A percentile compares a stretch with the other conserved stretches of the same genome.
Conservation (phyloP, 2,888 invertebrate species). For the Orthonevra nobilis region DNA sequence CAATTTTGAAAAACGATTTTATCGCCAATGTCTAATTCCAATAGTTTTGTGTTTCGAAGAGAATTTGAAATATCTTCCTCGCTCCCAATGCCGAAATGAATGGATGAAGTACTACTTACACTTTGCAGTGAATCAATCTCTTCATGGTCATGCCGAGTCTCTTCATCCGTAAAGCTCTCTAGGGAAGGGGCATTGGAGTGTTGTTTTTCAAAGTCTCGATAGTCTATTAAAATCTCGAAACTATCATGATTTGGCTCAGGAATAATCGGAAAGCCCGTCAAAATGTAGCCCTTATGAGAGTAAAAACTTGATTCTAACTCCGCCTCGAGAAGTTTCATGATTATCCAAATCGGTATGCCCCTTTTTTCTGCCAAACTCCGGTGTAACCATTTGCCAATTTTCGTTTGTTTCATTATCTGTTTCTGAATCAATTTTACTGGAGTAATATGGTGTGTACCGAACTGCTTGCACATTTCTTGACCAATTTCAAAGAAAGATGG, state of each 20-base stretch:
- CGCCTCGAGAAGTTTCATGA: slow-evolving; percentile 81
- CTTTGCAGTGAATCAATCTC: neutral
- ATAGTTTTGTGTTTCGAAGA: neutral
- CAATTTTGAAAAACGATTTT: neutral
- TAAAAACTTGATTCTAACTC: slow-evolving; percentile 81
- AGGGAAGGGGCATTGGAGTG: no score
- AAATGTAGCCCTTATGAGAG: slow-evolving; percentile 84
- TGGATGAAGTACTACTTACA: neutral
- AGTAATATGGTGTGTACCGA: slow-evolving; percentile 83
- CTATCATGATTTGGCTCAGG: slow-evolving; percentile 77
- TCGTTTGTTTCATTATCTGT: slow-evolving; percentile 82
- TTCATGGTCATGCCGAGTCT: no score
- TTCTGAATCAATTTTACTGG: slow-evolving; percentile 82
- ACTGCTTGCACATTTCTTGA: slow-evolving; percentile 82
- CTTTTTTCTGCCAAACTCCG: slow-evolving; percentile 82
- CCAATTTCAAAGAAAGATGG: slow-evolving; percentile 82
- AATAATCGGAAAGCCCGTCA: slow-evolving; percentile 85
- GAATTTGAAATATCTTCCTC: neutral
- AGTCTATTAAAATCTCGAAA: no score
- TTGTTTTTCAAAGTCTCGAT: no score
- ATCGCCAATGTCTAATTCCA: neutral
- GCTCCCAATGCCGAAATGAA: neutral
- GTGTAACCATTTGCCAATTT: slow-evolving; percentile 82
- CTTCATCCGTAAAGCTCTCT: no score
- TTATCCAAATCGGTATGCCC: slow-evolving; percentile 81